phyloP scores from a whole-genome alignment of 2,113 vertebrate species.

The Glareola pratincola region DNA sequence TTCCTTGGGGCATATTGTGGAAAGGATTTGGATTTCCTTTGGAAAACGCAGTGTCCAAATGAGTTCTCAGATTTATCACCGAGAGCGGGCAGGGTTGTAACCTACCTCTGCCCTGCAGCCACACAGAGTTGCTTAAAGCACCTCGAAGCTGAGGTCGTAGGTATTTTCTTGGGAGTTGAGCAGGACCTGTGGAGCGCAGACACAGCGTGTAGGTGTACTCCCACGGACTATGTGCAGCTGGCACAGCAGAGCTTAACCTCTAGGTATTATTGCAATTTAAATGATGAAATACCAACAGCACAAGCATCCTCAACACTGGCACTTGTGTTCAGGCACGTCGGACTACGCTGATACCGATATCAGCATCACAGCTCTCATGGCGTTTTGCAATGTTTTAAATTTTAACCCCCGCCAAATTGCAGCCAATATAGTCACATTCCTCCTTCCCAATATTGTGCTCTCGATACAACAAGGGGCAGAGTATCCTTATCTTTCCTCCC shows the following conservation, averaged over 20 bases:
- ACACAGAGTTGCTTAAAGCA: not conserved
- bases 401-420: not conserved
- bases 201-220: not conserved
- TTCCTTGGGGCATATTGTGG: not conserved
- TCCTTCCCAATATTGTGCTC: not conserved
- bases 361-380: not conserved
- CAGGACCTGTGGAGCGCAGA: not conserved
- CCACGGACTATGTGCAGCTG: not conserved
- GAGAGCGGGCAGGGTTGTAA: not conserved
- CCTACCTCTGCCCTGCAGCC: not conserved
- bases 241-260: not conserved
- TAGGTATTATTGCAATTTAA: constrained; percentile 21
- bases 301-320: not conserved
- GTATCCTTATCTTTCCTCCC: not conserved
- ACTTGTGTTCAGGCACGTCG: constrained; percentile 14
- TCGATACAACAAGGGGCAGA: not conserved
- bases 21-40: not conserved
- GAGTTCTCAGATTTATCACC: not conserved
- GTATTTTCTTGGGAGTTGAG: not conserved
- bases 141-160: not conserved
- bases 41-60: not conserved
- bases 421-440: not conserved
- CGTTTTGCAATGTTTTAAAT: not conserved
- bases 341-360: not conserved
- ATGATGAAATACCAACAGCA: constrained; percentile 1